Base-by-base conservation (phyloP, 2,113 vertebrate species). In the Penelope pileata region DNA sequence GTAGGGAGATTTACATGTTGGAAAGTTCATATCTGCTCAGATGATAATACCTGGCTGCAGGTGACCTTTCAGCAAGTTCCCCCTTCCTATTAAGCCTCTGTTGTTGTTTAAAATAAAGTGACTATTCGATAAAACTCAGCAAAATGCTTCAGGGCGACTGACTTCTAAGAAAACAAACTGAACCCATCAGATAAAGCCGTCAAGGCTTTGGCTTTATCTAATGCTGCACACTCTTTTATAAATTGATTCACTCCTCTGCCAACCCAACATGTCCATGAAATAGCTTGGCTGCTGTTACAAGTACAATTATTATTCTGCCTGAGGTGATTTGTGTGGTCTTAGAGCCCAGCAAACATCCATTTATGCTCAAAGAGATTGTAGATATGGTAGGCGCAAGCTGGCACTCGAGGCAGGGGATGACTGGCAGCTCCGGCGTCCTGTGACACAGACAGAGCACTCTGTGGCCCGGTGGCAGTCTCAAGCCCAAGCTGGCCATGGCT, bases 181-280 rank as follows among this genome's bases (percentile, higher is more conserved):
- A 97, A 94, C 27, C 60, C 78, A 95, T 97, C 97, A 96, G 97
- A 96, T 98, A 97, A 98, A 97, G 86, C 95, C 36, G 43, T 94
- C 87, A 92, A 87, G 88, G 87, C 73, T 86, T 67, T 68, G 73
- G 78, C 93, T 97, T 98, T 97, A 97, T 98, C 97, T 97, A 96
- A 95, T 14, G 23, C 93, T 95, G 91, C 96, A 97, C 95, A 91
- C 92, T 92, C 90, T 96, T 98, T 96, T 95, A 86, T 96, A 97
- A 97, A 98, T 97, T 96, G 97, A 98, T 98, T 98, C 95, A 56
- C 94, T 97, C 95, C 94, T 96, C 97, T 97, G 93, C 94, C 96
- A 94, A 58, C 90, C 95, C 82, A 93, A 88, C 95, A 82, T 78
- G 85, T 96, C 97, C 90, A 80, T 97, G 97, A 97, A 98, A 98